Base-by-base conservation (phyloP, 2,797 vertebrate genomes). In the Xiphorhynchus erythropygius region DNA sequence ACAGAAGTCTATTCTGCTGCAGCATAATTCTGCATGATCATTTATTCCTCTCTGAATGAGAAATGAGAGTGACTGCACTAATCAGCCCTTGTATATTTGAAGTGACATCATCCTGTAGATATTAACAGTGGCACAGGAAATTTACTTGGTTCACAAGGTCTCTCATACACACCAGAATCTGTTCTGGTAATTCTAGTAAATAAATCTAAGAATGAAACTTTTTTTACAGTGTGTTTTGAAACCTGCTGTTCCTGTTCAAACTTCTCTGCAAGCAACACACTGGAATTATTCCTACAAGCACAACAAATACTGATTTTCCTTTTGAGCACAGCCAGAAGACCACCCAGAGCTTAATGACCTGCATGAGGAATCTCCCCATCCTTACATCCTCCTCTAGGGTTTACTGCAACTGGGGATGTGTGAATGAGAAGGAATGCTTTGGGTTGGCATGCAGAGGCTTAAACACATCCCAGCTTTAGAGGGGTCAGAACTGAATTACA, bases 181-280 rank as follows among this genome's bases (percentile, higher is more conserved):
- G 30, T 44, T 93, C n/a, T 73, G 93, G 94, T 92, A 96, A 95
- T 96, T 90, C 86, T 91, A 95, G 84, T 94, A 95, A 96, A 92
- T 88, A 97, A 93, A 94, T 89, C 88, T 46, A 85, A 91, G 71
- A 94, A 93, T 70, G 19, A 88, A 68, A 15, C 49, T 70, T 94
- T 93, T 96, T 90, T 86, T 62, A 80, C 42, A 95, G 78, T 6
- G 42, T 76, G 86, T 84, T 91, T 87, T 85, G 73, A 93, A 96
- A 96, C 92, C 94, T 91, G 82, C 68, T 95, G 93, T 93, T 96
- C 87, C 94, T 94, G 65, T 44, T 47, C 47, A 85, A 95, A 84
- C 76, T 86, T 80, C 87, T 68, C 49, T 55, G 76, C 63, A 94
- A 96, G 63, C 35, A 84, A 95, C 32, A 27, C 62, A 42, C 35